phyloP scores from a whole-genome alignment of 2,888 invertebrate species.

The Congeria kusceri region DNA sequence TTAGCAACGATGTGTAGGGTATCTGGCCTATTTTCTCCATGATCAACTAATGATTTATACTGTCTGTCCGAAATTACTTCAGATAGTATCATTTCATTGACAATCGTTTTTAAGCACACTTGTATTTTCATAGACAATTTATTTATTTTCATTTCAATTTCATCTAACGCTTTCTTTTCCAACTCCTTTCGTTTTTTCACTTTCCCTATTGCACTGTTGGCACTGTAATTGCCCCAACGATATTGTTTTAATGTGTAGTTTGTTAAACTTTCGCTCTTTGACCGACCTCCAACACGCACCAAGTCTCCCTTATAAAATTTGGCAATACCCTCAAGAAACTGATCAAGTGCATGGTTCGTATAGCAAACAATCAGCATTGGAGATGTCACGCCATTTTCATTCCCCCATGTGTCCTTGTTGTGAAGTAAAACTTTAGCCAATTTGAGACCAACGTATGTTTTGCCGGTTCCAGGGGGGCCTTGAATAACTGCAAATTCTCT shows the following conservation, averaged over 20 bases:
- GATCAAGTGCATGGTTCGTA: constrained; percentile 84
- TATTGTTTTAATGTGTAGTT: constrained; percentile 56
- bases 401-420: constrained; percentile 18
- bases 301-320: constrained; percentile 70
- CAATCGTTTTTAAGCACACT: constrained; percentile 1
- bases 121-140: constrained; percentile 1
- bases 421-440: constrained; percentile 88
- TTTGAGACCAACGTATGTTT: constrained; percentile 92
- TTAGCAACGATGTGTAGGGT: background rate
- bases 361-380: constrained; percentile 83
- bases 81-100: constrained; percentile 20
- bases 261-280: constrained; percentile 67
- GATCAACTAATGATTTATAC: background rate
- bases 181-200: background rate
- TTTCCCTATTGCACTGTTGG: background rate
- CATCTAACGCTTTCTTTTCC: background rate
- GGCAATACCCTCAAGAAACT: constrained; percentile 82
- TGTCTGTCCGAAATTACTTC: background rate
- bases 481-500: constrained; percentile 82
- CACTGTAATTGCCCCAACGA: constrained; percentile 5
- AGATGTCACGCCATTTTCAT: constrained; percentile 46
- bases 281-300: constrained; percentile 81
- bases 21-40: background rate
- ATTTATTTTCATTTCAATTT: background rate
- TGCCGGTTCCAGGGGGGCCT: constrained; percentile 94